Conservation (phyloP, 2,797 vertebrate species). For the Brotula barbata region DNA sequence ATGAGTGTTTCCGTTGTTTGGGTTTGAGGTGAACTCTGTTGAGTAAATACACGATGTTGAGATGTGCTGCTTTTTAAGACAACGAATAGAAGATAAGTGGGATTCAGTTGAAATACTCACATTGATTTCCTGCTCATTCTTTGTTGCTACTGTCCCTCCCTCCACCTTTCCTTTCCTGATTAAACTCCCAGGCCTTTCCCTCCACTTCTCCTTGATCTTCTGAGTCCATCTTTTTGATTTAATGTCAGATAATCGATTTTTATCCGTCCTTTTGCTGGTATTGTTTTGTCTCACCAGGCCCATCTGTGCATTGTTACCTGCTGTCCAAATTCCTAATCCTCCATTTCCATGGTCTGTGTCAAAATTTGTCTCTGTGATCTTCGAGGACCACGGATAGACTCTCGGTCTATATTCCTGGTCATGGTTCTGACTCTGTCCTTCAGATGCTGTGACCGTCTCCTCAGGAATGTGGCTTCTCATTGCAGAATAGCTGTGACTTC, state of each 20-base stretch:
- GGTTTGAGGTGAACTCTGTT: conserved; percentile 37
- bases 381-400: conserved; percentile 49
- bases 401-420: conserved; percentile 33
- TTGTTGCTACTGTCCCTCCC: conserved; percentile 14
- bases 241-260: conserved; percentile 39
- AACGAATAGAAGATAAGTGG: background rate
- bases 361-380: conserved; percentile 6
- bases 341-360: conserved; percentile 33
- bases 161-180: conserved; percentile 47
- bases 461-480: conserved; percentile 1
- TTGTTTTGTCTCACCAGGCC: conserved; percentile 17
- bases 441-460: conserved; percentile 19
- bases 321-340: conserved; percentile 22
- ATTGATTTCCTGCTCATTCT: conserved; percentile 15
- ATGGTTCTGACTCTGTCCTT: conserved; percentile 29
- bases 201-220: conserved; percentile 73
- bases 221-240: conserved; percentile 71
- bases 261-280: conserved; percentile 50
- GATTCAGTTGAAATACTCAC: conserved; percentile 47
- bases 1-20: conserved; percentile 33
- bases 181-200: conserved; percentile 53
- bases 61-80: background rate
- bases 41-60: conserved; percentile 8
- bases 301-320: conserved; percentile 34
- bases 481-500: conserved; percentile 15